Evolutionary conservation across 1,140 invertebrate species (phyloP).

Genomic region (Aphelinus certus): DNA sequence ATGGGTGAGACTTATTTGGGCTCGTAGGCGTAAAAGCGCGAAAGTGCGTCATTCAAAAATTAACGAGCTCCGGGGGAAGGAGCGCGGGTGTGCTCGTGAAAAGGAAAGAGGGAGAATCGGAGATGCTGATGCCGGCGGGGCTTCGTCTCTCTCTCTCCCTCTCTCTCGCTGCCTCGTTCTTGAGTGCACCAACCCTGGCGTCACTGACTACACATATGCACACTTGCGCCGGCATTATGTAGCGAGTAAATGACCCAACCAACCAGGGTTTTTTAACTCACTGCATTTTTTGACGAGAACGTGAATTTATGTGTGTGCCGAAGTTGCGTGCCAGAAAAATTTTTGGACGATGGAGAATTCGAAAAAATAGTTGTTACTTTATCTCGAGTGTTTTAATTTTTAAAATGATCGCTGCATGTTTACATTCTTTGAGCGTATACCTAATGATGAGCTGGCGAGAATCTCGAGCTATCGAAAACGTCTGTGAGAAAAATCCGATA

Average conservation of each 20-base stretch:
- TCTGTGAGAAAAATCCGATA: too few species aligned
- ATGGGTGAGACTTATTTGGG: constrained; percentile 26
- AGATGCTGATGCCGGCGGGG: constrained; percentile 21
- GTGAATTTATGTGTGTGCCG: too few species aligned
- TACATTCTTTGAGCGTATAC: too few species aligned
- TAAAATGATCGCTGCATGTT: too few species aligned
- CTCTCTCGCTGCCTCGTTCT: too few species aligned
- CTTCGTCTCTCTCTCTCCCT: constrained; percentile 9
- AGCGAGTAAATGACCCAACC: neutral
- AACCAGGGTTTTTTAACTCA: neutral
- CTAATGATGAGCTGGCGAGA: too few species aligned
- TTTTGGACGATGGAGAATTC: too few species aligned
- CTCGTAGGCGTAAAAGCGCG: constrained; percentile 24
- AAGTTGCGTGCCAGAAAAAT: too few species aligned
- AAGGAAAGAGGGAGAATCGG: constrained; percentile 16
- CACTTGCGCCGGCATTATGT: neutral
- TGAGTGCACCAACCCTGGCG: too few species aligned
- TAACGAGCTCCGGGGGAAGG: constrained; percentile 21
- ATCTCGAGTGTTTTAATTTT: too few species aligned
- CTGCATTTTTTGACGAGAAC: neutral
- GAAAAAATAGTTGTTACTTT: too few species aligned
- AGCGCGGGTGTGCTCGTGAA: constrained; percentile 3
- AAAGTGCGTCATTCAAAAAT: constrained; percentile 37
- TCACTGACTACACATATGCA: neutral
- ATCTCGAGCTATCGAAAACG: too few species aligned